Conservation (phyloP, 2,888 invertebrate species). For the Melolontha melolontha region DNA sequence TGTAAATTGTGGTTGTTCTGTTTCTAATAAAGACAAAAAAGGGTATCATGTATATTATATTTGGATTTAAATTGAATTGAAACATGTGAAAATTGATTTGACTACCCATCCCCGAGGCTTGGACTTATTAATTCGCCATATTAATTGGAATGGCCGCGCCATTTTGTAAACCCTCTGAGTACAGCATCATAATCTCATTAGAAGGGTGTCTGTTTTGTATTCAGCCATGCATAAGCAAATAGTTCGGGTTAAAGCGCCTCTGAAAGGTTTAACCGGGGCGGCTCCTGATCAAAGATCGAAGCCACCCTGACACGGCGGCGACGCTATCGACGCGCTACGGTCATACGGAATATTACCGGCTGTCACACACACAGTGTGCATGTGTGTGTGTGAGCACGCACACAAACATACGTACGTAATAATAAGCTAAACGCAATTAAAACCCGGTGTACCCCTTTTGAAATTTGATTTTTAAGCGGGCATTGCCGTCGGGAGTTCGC, state of each 20-base stretch:
- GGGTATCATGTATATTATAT: no score
- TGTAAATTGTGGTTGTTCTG: no score
- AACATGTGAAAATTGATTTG: not conserved
- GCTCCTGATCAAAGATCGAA: conserved; percentile 55
- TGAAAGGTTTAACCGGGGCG: conserved; percentile 55
- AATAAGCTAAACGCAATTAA: conserved; percentile 61
- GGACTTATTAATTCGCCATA: conserved; percentile 52
- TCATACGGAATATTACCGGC: conserved; percentile 52
- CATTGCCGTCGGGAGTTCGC: conserved; percentile 30
- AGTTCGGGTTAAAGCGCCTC: conserved; percentile 52
- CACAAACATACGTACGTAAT: conserved; percentile 44
- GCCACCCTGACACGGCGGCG: conserved; percentile 38
- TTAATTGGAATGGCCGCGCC: conserved; percentile 58
- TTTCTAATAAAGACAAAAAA: no score
- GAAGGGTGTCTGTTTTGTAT: conserved; percentile 63
- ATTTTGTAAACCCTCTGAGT: conserved; percentile 63
- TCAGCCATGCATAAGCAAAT: conserved; percentile 63
- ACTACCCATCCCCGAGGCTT: not conserved
- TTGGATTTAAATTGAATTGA: no score
- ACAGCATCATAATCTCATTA: conserved; percentile 67
- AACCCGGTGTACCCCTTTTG: conserved; percentile 55
- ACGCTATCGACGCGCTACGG: conserved; percentile 48
- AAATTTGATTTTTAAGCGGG: conserved; percentile 62
- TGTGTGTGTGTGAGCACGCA: not conserved
- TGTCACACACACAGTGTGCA: not conserved